phyloP scores from a whole-genome alignment of 2,797 vertebrate genomes.

The Poeciliopsis turneri region DNA sequence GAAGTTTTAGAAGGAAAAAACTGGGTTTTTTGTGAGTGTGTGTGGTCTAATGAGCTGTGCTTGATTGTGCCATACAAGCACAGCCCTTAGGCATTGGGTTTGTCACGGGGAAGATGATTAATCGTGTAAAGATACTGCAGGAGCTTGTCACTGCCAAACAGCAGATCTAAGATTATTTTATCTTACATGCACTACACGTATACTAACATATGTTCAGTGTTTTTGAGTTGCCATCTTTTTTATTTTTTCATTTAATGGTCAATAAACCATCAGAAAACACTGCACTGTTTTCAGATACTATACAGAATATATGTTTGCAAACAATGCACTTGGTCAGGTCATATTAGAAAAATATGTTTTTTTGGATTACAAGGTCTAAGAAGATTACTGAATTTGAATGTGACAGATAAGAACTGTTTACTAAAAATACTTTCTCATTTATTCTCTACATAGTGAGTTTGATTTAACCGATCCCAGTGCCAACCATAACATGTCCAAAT shows the following conservation, averaged over 20 bases:
- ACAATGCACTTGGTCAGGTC: not conserved
- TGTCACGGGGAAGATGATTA: conserved; percentile 71
- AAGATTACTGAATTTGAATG: not conserved
- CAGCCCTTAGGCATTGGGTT: too few relatives aligned
- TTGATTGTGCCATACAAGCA: too few relatives aligned
- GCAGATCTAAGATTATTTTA: conserved; percentile 45
- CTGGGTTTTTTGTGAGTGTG: conserved; percentile 7
- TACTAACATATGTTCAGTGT: not conserved
- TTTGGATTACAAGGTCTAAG: not conserved
- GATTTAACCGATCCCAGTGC: not conserved
- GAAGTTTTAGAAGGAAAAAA: conserved; percentile 47
- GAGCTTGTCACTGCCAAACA: conserved; percentile 53
- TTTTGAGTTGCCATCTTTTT: not conserved
- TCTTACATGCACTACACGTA: conserved; percentile 25
- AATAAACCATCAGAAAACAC: not conserved
- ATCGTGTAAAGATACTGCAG: conserved; percentile 65
- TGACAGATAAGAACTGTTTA: not conserved
- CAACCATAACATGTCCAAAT: conserved; percentile 3
- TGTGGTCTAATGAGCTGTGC: conserved; percentile 57
- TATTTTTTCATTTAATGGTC: not conserved
- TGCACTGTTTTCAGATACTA: not conserved
- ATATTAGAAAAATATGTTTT: too few relatives aligned
- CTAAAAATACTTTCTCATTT: not conserved
- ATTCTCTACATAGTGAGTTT: not conserved
- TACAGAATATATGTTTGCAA: not conserved